Evolutionary conservation across 2,888 invertebrate species (phyloP).

Genomic region (Tenthredo amoena): DNA sequence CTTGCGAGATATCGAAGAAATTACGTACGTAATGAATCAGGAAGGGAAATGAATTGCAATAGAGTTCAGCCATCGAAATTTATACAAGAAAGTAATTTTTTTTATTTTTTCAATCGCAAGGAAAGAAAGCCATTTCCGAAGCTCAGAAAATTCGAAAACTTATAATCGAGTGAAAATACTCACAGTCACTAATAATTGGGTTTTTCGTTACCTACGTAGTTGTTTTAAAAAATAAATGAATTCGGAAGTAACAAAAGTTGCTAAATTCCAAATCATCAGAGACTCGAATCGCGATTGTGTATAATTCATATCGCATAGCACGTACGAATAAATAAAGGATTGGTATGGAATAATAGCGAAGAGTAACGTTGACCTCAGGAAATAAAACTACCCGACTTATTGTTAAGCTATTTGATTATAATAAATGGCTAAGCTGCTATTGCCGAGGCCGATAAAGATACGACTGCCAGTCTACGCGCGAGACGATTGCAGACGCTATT

Average conservation of each 20-base stretch:
- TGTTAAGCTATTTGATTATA: constrained; percentile 10
- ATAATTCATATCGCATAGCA: not conserved
- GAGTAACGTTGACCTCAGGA: not conserved
- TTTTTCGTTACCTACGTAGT: no score
- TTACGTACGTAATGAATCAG: not conserved
- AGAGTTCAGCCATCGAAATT: not conserved
- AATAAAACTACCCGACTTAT: constrained; percentile 1
- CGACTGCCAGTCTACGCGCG: not conserved
- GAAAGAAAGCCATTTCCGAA: no score
- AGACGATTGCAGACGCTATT: not conserved
- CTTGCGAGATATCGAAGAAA: not conserved
- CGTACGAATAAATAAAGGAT: not conserved
- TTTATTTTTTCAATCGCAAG: no score
- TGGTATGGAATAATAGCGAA: not conserved
- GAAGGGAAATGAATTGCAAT: not conserved
- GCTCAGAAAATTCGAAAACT: no score
- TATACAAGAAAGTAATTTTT: not conserved
- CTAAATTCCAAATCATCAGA: not conserved
- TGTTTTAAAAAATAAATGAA: not conserved
- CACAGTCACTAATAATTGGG: no score
- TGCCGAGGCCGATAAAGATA: constrained; percentile 4
- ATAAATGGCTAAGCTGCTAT: not conserved
- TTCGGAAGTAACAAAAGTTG: not conserved
- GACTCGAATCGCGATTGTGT: not conserved
- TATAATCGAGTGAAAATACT: no score